Conservation (phyloP, 2,113 vertebrate genomes). For the Aegithalos caudatus region DNA sequence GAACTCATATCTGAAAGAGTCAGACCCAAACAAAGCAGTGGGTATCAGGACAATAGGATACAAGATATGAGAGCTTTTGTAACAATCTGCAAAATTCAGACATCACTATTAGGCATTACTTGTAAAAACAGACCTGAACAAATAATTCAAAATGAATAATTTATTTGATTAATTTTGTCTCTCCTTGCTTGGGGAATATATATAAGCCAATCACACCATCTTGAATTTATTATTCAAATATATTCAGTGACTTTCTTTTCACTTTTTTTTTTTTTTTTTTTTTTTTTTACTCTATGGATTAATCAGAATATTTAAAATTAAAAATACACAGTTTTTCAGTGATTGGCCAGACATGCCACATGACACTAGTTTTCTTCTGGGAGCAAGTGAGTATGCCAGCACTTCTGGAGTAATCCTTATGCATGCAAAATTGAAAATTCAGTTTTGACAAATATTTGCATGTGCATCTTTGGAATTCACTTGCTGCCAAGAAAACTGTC, state of each 20-base stretch:
- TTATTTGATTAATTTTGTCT: slow-evolving; percentile 56
- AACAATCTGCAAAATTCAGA: not conserved
- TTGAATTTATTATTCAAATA: slow-evolving; percentile 61
- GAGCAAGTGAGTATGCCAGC: not conserved
- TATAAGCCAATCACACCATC: slow-evolving; percentile 38
- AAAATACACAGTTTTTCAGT: not conserved
- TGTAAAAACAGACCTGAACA: slow-evolving; percentile 31
- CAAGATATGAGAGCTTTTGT: not conserved
- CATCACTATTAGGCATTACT: not conserved
- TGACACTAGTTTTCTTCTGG: not conserved
- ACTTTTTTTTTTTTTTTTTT: slow-evolving; percentile 29
- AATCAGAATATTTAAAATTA: slow-evolving; percentile 56
- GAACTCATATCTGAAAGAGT: not conserved
- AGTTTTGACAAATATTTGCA: slow-evolving; percentile 65
- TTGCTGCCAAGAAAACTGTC: slow-evolving; percentile 60
- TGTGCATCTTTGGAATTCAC: slow-evolving; percentile 52
- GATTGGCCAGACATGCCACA: slow-evolving; percentile 14
- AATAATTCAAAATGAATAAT: slow-evolving; percentile 62
- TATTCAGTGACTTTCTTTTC: slow-evolving; percentile 42
- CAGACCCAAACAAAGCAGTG: not conserved
- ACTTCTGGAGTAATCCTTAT: slow-evolving; percentile 33
- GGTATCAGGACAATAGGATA: not conserved
- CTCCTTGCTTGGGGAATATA: slow-evolving; percentile 25
- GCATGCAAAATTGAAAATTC: slow-evolving; percentile 58
- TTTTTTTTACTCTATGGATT: slow-evolving; percentile 35